phyloP scores from a whole-genome alignment of 2,113 vertebrate species.

The Guaruba guarouba region DNA sequence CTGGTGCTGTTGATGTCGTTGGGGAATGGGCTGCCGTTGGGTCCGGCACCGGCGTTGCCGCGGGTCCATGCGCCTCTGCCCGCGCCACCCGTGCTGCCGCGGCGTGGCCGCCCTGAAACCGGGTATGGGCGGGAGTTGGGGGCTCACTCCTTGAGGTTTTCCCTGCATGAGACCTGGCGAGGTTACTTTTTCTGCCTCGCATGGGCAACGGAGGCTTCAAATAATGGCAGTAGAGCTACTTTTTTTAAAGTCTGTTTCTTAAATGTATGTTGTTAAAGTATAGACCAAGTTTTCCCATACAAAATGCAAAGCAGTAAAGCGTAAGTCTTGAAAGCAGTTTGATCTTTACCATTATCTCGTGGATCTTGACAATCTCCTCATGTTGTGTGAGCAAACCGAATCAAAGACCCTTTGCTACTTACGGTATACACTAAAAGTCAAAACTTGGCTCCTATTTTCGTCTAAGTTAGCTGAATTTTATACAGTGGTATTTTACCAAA shows the following conservation, averaged over 20 bases:
- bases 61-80: neutral
- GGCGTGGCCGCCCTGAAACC: neutral
- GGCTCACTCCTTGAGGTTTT: neutral
- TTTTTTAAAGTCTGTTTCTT: neutral
- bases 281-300: neutral
- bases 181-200: neutral
- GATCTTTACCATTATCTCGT: neutral
- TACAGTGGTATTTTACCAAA: accelerated
- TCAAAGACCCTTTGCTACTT: neutral
- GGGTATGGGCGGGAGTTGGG: accelerated
- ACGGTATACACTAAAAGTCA: neutral
- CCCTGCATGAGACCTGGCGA: neutral
- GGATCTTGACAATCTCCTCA: neutral
- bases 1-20: neutral
- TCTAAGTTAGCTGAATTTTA: neutral
- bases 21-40: neutral
- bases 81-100: neutral
- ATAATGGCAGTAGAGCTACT: neutral
- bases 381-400: neutral
- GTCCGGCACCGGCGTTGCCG: neutral
- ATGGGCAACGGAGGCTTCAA: neutral
- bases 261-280: accelerated
- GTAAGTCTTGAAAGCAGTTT: neutral
- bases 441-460: neutral
- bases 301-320: neutral